These are phyloP conservation scores for Stigmatopora argus DNA, from an alignment of 2,113 vertebrate species.

Conservation along the genomic window DNA sequence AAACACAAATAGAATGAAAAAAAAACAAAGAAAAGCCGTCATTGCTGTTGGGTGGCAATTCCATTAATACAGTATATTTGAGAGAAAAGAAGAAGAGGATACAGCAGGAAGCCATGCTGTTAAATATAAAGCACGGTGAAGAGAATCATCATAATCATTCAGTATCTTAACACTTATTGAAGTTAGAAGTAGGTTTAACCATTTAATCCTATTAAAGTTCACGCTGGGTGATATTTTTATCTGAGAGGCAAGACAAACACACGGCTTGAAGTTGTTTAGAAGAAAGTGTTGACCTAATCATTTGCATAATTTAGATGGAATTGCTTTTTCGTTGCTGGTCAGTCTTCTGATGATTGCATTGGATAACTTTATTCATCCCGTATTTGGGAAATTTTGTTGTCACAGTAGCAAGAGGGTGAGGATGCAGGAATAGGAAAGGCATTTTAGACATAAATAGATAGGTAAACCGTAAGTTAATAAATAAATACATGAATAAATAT, in stretches of 20 bases:
- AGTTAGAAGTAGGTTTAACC: constrained; percentile 27
- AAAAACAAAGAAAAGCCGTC: background rate
- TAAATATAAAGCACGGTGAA: background rate
- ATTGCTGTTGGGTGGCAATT: background rate
- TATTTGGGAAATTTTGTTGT: no score
- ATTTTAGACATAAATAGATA: no score
- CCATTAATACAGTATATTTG: background rate
- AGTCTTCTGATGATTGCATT: constrained; percentile 35
- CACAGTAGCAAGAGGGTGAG: no score
- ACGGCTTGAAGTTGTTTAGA: background rate
- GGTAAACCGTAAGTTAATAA: no score
- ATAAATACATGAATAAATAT: no score
- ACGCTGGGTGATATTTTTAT: constrained; percentile 9
- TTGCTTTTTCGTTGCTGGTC: constrained; percentile 6
- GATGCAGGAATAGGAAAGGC: no score
- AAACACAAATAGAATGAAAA: constrained; percentile 16
- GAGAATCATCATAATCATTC: constrained; percentile 1
- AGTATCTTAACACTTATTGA: constrained; percentile 21
- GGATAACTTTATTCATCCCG: no score
- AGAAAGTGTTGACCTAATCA: background rate
- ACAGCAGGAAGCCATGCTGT: background rate
- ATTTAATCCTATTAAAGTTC: constrained; percentile 24
- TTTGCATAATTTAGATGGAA: constrained; percentile 7
- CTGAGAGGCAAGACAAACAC: constrained; percentile 19
- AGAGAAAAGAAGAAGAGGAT: background rate